Base-by-base conservation (phyloP, 2,888 invertebrate genomes). In the Polietes domitor region DNA sequence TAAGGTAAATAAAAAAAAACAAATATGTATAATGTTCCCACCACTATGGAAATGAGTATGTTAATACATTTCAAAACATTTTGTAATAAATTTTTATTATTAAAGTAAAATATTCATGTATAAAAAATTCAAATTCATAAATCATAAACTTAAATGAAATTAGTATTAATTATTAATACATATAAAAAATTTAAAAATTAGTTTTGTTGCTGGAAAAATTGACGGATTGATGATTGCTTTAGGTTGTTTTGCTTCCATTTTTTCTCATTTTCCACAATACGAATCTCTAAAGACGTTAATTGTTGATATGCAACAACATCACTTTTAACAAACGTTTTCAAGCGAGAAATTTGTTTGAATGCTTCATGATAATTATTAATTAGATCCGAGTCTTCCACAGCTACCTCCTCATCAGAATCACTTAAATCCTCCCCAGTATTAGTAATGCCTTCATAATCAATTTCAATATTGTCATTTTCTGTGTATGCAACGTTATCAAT, bases 401-500 rank as follows among this genome's bases (percentile, higher is more conserved):
- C 50, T 50, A 50, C 50, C 50, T 50, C 50, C 50, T 50, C 50
- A 50, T 50, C 50, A 17, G 50, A 50, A 50, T 50, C 50, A 50
- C 50, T 50, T 50, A 50, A 50, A 50, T 17, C 50, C 37, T 37
- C 4, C 37, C 10, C 37, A 37, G 37, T 37, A 37, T 37, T 37
- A 37, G 37, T 37, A 37, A 50, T 7, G 50, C 50, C 50, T 50
- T 50, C 50, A 50, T 50, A 50, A 50, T 50, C 50, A 50, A 50
- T 50, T 50, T 50, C 50, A 6, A 50, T 50, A 7, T 7, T 50
- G 19, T 17, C 50, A 50, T 50, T 17, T 50, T 50, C 50, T 50
- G 50, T 50, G 50, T 50, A 50, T 50, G 50, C 50, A 50, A 50
- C 50, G 50, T 50, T 50, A 50, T 50, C n/a, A 50, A 50, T n/a